Conservation (phyloP, 2,113 vertebrate genomes). For the Protomyctophum bolini region DNA sequence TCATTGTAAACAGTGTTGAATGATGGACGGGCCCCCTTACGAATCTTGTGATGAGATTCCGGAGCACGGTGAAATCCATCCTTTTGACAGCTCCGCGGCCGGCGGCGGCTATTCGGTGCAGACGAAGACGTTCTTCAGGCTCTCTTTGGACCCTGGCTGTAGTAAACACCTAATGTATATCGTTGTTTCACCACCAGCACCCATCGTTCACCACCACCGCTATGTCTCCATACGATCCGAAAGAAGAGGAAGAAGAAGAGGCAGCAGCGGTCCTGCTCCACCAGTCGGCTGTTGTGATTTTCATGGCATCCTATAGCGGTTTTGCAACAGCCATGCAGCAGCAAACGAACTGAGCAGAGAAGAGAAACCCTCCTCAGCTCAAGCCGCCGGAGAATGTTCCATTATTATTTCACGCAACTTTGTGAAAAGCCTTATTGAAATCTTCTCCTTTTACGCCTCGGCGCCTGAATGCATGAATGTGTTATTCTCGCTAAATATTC, state of each 20-base stretch:
- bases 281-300: constrained; percentile 61
- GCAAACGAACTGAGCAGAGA: constrained; percentile 4
- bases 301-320: constrained; percentile 62
- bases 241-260: not conserved
- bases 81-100: constrained; percentile 49
- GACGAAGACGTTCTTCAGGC: constrained; percentile 39
- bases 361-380: constrained; percentile 10
- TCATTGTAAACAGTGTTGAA: constrained; percentile 42
- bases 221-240: constrained; percentile 43
- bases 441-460: not conserved
- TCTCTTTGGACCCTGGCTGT: constrained; percentile 44
- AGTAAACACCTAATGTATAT: constrained; percentile 53
- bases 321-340: constrained; percentile 58
- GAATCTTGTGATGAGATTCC: constrained; percentile 78
- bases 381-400: constrained; percentile 9
- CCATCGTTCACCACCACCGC: constrained; percentile 58
- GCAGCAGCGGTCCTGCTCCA: constrained; percentile 47
- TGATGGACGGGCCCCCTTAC: constrained; percentile 63
- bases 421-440: not conserved
- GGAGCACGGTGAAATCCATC: constrained; percentile 77
- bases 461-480: not conserved
- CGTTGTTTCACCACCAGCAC: constrained; percentile 40
- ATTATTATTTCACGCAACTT: constrained; percentile 3
- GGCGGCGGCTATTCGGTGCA: constrained; percentile 27
- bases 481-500: constrained; percentile 16